Evolutionary conservation across 2,888 invertebrate species (phyloP).

Genomic region (Drosophila ezoana): DNA sequence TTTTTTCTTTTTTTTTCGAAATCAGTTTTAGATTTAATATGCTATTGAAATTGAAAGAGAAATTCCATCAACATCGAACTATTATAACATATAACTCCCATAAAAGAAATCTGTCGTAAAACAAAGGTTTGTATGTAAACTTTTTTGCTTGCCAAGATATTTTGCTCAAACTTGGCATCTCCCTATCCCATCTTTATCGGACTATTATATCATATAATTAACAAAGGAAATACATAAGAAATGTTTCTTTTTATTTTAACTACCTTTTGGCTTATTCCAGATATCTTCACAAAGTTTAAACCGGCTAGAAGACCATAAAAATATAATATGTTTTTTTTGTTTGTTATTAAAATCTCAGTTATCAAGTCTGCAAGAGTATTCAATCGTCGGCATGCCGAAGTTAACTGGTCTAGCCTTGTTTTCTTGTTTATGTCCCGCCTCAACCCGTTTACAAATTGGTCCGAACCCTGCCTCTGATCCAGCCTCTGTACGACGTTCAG

Average conservation of each 20-base stretch:
- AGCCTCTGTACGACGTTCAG: too few species aligned
- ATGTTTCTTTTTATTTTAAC: background rate
- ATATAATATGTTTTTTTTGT: background rate
- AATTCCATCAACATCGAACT: background rate
- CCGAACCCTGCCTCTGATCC: conserved; percentile 35
- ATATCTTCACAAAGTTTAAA: too few species aligned
- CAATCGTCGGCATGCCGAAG: conserved; percentile 7
- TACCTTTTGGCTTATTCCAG: background rate
- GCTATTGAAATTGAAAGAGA: too few species aligned
- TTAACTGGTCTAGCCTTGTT: background rate
- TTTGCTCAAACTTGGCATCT: background rate
- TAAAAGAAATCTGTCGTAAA: background rate
- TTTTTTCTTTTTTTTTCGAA: too few species aligned
- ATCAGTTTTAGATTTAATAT: too few species aligned
- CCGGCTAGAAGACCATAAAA: too few species aligned
- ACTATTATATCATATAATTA: background rate
- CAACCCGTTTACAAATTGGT: conserved; percentile 59
- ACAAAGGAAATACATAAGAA: too few species aligned
- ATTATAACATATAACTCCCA: background rate
- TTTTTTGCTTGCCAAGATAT: background rate
- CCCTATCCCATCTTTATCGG: background rate
- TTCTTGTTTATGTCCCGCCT: conserved; percentile 11
- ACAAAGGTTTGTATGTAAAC: background rate
- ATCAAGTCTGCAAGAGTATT: conserved; percentile 23
- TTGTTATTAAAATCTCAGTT: background rate